Evolutionary conservation across 2,113 vertebrate genomes (phyloP), one percentile per base, ranked within the genome.

Genomic region (Mobula birostris): DNA sequence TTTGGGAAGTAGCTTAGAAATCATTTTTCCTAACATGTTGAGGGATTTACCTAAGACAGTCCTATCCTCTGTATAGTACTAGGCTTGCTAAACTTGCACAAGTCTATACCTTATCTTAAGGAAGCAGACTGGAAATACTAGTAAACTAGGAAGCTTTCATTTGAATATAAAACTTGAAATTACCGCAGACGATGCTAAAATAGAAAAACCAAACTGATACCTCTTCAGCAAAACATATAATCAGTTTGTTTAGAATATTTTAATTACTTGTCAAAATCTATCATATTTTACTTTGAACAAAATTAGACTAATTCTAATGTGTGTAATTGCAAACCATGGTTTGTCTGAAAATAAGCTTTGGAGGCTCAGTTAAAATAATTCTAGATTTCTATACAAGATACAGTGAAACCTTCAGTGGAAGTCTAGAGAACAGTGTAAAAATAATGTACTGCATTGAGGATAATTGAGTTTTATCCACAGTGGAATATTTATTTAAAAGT

Each of bases 191-290:
- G 14, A n/a, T 19, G 85, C 85, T 58, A 90, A 90, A 90, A 19
- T n/a, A 66, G 29, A 29, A 88, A 63, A 63, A 88, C 24, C 27
- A 87, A 15, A 61, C 27, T 72, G 90, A 70, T 40, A 24, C 1
- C 7, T 74, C 56, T 93, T 74, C 1, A 2, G 12, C 7, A 29
- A 93, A 72, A 93, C 68, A 74, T 48, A 74, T 93, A 74, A 93
- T 93, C 70, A 93, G 70, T 56, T 92, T 48, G 19, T 68, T 48
- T 56, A 76, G 36, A 93, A 14, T 93, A 72, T 56, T 92, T 92
- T 29, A 68, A 93, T 93, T 76, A 48, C 32, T 15, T 21, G 40
- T 93, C 66, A 74, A 93, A 74, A 93, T 15, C 40, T 27, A 92
- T 68, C 66, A 92, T 74, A 93, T 72, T 76, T 70, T 74, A 27